These are phyloP conservation scores for Clarias fuscus DNA, from an alignment of 2,797 vertebrate species.

Conservation along the genomic window DNA sequence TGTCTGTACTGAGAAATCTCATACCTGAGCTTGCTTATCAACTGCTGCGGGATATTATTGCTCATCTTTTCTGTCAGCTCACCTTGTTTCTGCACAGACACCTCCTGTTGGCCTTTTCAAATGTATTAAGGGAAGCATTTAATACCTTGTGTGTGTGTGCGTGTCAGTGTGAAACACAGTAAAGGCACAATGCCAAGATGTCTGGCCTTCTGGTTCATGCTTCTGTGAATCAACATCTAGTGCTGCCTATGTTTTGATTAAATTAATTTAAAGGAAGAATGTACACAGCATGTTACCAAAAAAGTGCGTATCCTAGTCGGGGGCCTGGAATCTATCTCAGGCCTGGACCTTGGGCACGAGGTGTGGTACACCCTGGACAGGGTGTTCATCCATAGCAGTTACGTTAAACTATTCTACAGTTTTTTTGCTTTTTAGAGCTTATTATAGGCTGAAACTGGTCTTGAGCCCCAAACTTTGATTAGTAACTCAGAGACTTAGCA, in stretches of 20 bases:
- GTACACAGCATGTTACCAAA: background rate
- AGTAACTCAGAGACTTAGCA: too few relatives aligned
- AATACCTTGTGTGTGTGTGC: constrained; percentile 23
- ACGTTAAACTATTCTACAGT: background rate
- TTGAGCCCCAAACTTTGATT: too few relatives aligned
- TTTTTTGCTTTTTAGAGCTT: background rate
- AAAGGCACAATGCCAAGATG: constrained; percentile 49
- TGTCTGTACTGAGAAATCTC: background rate
- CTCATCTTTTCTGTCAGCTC: background rate
- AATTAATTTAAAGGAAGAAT: background rate
- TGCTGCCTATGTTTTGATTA: background rate
- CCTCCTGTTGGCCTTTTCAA: background rate
- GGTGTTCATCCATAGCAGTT: background rate
- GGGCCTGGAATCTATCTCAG: too few relatives aligned
- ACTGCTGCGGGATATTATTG: background rate
- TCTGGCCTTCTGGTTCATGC: constrained; percentile 21
- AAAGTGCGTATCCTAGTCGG: too few relatives aligned
- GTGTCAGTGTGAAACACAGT: constrained; percentile 9
- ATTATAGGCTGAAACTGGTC: too few relatives aligned
- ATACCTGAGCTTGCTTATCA: background rate
- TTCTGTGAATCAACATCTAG: constrained; percentile 16
- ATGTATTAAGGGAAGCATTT: background rate
- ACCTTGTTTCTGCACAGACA: background rate
- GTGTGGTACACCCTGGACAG: too few relatives aligned
- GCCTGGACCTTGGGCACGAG: too few relatives aligned